Conservation (phyloP, 2,113 vertebrate genomes). For the Tetrax tetrax region DNA sequence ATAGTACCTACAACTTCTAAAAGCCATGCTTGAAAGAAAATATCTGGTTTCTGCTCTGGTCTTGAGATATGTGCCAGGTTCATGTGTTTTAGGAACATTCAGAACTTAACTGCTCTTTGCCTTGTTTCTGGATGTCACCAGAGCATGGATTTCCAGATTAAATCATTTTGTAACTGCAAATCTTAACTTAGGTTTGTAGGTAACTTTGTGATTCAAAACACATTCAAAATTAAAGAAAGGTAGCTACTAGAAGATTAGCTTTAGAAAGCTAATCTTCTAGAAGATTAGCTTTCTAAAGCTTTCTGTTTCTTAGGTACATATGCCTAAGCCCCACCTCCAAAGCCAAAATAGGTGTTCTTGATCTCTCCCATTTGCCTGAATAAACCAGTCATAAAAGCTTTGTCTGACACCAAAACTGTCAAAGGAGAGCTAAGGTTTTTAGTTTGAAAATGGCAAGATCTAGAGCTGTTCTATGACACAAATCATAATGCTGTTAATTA, state of each 20-base stretch:
- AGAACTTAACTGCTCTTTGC: not conserved
- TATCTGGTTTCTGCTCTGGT: not conserved
- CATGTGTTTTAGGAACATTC: not conserved
- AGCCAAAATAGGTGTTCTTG: not conserved
- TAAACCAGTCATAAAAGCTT: not conserved
- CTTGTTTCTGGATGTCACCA: not conserved
- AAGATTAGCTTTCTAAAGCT: not conserved
- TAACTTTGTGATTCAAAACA: not conserved
- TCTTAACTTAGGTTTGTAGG: not conserved
- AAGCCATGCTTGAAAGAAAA: not conserved
- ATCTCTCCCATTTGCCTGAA: not conserved
- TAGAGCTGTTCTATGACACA: not conserved
- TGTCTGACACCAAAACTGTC: not conserved
- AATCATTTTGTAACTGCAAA: not conserved
- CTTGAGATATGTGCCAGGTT: not conserved
- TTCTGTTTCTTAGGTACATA: not conserved
- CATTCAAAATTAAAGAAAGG: not conserved
- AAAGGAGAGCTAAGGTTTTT: not conserved
- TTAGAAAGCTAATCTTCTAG: not conserved
- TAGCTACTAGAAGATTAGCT: not conserved
- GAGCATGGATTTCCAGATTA: not conserved
- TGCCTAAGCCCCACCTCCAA: not conserved
- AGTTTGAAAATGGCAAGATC: not conserved
- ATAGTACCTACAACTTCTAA: not conserved
- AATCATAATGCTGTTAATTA: conserved; percentile 17